phyloP scores from a whole-genome alignment of 2,797 vertebrate genomes.

The Coccyzus lansbergi region DNA sequence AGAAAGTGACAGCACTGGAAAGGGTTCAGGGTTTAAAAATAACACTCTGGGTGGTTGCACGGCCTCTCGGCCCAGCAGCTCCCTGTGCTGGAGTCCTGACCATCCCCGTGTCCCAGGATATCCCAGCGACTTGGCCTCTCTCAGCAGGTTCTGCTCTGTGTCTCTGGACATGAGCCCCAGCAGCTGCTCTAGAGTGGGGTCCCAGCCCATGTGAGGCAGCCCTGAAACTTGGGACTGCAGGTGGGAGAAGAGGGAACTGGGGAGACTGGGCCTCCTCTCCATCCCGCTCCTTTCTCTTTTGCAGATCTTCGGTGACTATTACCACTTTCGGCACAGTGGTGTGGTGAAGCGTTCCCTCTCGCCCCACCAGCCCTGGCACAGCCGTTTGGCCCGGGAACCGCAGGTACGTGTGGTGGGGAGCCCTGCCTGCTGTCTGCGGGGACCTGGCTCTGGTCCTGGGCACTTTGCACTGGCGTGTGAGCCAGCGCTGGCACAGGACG shows the following conservation, averaged over 20 bases:
- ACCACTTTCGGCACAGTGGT: slow-evolving; percentile 77
- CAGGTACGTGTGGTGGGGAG: background rate
- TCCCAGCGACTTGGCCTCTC: background rate
- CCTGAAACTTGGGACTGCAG: background rate
- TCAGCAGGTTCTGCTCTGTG: rapidly evolving
- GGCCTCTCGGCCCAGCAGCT: background rate
- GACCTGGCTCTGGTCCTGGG: background rate
- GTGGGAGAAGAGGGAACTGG: rapidly evolving
- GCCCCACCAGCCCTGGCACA: slow-evolving; percentile 83
- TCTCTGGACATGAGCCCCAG: too few species aligned
- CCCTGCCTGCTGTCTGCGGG: background rate
- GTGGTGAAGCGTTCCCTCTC: slow-evolving; percentile 91
- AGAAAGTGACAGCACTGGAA: background rate
- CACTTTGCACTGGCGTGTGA: rapidly evolving
- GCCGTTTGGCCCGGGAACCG: slow-evolving; percentile 64
- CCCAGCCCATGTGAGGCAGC: background rate
- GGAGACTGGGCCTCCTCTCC: background rate
- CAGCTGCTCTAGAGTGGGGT: too few species aligned
- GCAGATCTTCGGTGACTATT: slow-evolving; percentile 59
- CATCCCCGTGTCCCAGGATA: background rate
- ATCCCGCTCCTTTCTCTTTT: background rate
- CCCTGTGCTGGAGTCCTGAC: background rate
- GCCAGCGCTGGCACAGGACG: background rate
- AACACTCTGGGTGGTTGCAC: background rate
- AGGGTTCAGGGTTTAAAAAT: slow-evolving; percentile 29